Evolutionary conservation across 2,113 vertebrate species (phyloP).

Genomic region (Orthonyx spaldingii): DNA sequence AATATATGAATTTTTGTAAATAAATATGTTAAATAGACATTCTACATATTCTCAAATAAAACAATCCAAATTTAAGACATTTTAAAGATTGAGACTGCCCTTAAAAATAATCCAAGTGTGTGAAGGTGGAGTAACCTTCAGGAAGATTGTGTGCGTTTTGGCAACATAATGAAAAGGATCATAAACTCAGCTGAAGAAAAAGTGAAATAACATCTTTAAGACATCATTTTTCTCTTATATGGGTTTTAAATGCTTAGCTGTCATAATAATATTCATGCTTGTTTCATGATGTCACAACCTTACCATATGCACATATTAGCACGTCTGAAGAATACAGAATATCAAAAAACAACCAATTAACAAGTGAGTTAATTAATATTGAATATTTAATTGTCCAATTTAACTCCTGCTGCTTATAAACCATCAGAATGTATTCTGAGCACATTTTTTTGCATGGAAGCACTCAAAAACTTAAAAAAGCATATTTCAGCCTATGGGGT

Average conservation of each 20-base stretch:
- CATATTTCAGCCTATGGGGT: not conserved
- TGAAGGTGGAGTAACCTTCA: not conserved
- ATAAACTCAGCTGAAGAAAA: not conserved
- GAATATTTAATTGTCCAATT: not conserved
- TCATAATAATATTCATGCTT: not conserved
- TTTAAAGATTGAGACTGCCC: not conserved
- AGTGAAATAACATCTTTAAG: not conserved
- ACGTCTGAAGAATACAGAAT: not conserved
- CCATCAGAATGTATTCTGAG: not conserved
- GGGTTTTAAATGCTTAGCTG: not conserved
- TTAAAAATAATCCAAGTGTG: not conserved
- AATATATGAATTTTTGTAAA: not conserved
- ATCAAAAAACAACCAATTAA: constrained; percentile 10
- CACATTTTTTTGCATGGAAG: not conserved
- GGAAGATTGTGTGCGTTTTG: not conserved
- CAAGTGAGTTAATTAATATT: not conserved
- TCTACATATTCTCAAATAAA: not conserved
- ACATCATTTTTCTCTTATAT: not conserved
- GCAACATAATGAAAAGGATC: not conserved
- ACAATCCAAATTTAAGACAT: not conserved
- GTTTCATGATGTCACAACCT: not conserved
- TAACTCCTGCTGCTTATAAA: not conserved
- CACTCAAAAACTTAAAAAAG: not conserved
- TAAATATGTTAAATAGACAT: not conserved
- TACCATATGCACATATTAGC: not conserved